These are phyloP conservation scores for Latheticus oryzae DNA, from an alignment of 2,888 invertebrate species.

Conservation along the genomic window DNA sequence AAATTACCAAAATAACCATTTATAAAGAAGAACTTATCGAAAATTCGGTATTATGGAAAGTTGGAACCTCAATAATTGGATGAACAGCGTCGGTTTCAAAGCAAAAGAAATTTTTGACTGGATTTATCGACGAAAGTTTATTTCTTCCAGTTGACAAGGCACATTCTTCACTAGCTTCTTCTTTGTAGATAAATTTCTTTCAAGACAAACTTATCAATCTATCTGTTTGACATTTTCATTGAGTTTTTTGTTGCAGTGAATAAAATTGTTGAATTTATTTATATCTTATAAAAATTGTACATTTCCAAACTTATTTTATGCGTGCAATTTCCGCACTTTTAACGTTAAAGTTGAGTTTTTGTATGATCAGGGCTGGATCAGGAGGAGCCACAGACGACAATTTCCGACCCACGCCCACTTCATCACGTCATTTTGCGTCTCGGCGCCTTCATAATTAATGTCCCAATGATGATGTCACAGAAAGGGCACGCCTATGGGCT, in stretches of 20 bases:
- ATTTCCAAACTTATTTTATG: slow-evolving; percentile 1
- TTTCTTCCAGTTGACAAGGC: slow-evolving; percentile 2
- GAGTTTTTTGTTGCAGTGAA: neutral
- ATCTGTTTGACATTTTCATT: slow-evolving; percentile 1
- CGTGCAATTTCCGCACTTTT: slow-evolving; percentile 20
- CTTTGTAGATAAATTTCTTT: slow-evolving; percentile 6
- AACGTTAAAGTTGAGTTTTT: slow-evolving; percentile 19
- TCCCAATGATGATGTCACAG: slow-evolving; percentile 51
- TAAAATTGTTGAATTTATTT: too few species aligned
- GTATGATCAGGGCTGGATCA: slow-evolving; percentile 36
- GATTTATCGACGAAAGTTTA: slow-evolving; percentile 18
- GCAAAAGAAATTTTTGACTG: slow-evolving; percentile 18
- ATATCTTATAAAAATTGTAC: too few species aligned
- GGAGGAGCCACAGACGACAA: slow-evolving; percentile 52
- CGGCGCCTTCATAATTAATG: slow-evolving; percentile 51
- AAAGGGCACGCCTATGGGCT: slow-evolving; percentile 43
- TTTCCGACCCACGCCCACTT: slow-evolving; percentile 52
- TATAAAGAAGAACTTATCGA: slow-evolving; percentile 28
- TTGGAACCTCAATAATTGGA: slow-evolving; percentile 26
- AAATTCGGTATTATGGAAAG: slow-evolving; percentile 24
- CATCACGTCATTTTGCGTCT: slow-evolving; percentile 49
- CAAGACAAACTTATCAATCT: slow-evolving; percentile 2
- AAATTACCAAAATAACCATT: slow-evolving; percentile 15
- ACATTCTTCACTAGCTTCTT: neutral
- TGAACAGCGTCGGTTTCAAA: slow-evolving; percentile 14